Evolutionary conservation across 1,140 invertebrate genomes (phyloP).

Genomic region (Propsilocerus akamusi): DNA sequence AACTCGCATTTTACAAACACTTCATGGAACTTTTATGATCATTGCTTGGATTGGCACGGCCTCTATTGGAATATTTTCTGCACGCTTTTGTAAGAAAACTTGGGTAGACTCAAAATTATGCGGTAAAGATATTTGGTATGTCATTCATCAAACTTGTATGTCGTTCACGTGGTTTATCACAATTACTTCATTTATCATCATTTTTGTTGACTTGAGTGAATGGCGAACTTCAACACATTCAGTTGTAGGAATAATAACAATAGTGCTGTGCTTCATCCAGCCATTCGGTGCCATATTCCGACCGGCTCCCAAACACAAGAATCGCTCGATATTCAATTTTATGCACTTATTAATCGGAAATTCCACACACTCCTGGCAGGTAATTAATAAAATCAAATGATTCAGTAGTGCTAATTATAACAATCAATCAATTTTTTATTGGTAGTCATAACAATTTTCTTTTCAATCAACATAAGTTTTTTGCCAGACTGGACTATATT

Average conservation of each 20-base stretch:
- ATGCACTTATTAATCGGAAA: constrained; percentile 77
- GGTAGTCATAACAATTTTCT: too few species aligned
- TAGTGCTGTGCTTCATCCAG: constrained; percentile 57
- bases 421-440: too few species aligned
- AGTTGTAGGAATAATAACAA: constrained; percentile 49
- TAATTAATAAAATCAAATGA: too few species aligned
- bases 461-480: too few species aligned
- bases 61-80: constrained; percentile 66
- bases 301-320: constrained; percentile 39
- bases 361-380: constrained; percentile 64
- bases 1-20: constrained; percentile 33
- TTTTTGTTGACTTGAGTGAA: constrained; percentile 54
- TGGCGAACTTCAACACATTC: constrained; percentile 51
- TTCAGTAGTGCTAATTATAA: too few species aligned
- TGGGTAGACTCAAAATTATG: constrained; percentile 57
- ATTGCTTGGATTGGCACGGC: constrained; percentile 70
- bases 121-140: constrained; percentile 79
- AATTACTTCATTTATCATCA: constrained; percentile 49
- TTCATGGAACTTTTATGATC: constrained; percentile 70
- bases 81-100: constrained; percentile 62
- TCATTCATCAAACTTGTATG: constrained; percentile 64
- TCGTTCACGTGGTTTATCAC: constrained; percentile 52
- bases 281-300: constrained; percentile 64
- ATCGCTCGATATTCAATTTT: constrained; percentile 77
- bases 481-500: too few species aligned